Base-by-base conservation (phyloP, 2,888 invertebrate genomes). In the Athalia circularis region DNA sequence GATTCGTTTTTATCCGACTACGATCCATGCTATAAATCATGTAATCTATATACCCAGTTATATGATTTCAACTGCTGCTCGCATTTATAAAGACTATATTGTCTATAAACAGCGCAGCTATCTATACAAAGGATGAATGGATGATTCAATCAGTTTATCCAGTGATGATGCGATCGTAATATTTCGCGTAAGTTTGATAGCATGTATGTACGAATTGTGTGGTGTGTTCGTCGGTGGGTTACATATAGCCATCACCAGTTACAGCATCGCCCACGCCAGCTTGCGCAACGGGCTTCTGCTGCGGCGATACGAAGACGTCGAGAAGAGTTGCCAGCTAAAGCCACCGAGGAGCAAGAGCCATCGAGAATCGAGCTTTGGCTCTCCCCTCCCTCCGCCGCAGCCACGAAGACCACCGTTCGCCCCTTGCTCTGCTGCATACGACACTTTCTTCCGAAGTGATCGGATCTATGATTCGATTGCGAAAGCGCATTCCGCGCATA, bases 401-500 rank as follows among this genome's bases (percentile, higher is more conserved):
- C 29, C 29, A 29, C 72, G 72, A 52, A 48, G 48, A 75, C 62
- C 75, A 50, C 75, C 62, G 52, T 48, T 75, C 64, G 75, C 62
- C 62, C 75, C 75, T 62, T 72, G 72, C 62, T 62, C 50, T 13
- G 29, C 29, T 29, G 75, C 75, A 62, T 61, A 75, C 75, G 75
- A 75, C 75, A 75, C 75, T 75, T 75, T 75, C 75, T 75, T 75
- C 64, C 75, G 61, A 75, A 75, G 75, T 75, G 75, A 75, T 75
- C 75, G 75, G 75, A 64, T 75, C 75, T 75, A 75, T 75, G 75
- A 75, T 75, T 75, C 62, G 75, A 75, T 75, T 75, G 62, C 75
- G 75, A 75, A 75, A 75, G 48, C 75, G 75, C 52, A 75, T 75
- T 75, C 75, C 75, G 50, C 62, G 75, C 64, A 75, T 64, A 75